Evolutionary conservation across 2,888 invertebrate species (phyloP), one percentile per base, ranked within the genome.

Genomic region (Stenodema calcarata): DNA sequence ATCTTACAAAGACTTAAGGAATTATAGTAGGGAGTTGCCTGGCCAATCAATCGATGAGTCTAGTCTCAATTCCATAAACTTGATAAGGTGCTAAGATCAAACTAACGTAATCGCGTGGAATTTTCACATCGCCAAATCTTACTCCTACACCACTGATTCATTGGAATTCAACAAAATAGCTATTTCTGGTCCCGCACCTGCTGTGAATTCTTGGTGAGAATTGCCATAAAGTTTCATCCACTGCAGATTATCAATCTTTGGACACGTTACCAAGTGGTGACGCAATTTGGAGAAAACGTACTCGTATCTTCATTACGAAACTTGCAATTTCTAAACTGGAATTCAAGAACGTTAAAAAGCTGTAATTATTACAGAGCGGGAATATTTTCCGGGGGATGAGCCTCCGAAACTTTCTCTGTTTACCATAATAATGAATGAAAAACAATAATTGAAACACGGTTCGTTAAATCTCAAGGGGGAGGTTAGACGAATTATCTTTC

Each of bases 401-500:
- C 12, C 35, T 11, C n/a, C 9, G 18, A n/a, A 73, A 35, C 75
- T 75, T 75, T 75, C 75, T n/a, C 75, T 75, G 30, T n/a, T 75
- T 30, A 75, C 2, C 75, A 75, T 75, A 14, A 35, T 7, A 41
- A 75, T 35, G 75, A 75, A 41, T 75, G 75, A 35, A 35, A 41
- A 35, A 75, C 75, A 75, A 75, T 75, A 75, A 73, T 73, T 73
- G 28, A 75, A 62, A 35, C n/a, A 35, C 35, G 75, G 75, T 75
- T 75, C 75, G 75, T 75, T 75, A 11, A 75, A 14, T 75, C 75
- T 18, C n/a, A 30, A 30, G 42, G n/a, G 30, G 18, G 42, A 14
- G 2, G 75, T 75, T 18, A 30, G 75, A 30, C 11, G 62, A 23
- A 1, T 23, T 47, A 47, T 23, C 62, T 62, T 35, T 62, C 12